Base-by-base conservation (phyloP, 2,888 invertebrate genomes). In the Dromius quadrimaculatus region DNA sequence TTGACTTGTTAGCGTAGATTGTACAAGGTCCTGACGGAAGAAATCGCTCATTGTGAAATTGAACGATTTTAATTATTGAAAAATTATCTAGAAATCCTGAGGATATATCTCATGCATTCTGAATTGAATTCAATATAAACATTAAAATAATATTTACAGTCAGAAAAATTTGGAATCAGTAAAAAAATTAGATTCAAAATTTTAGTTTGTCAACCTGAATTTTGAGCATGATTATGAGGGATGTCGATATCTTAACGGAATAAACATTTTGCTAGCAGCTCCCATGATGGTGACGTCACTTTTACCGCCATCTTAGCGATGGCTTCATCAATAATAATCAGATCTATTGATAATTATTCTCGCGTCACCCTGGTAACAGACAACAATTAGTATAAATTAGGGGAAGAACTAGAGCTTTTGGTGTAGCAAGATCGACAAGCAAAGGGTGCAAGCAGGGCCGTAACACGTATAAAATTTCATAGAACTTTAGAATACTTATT, bases 321-420 rank as follows among this genome's bases (percentile, higher is more conserved):
- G 77, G 76, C 78, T 79, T 79, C 81, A 81, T 81, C 81, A 81
- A 81, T 81, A 81, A 80, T 80, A 81, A 81, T 81, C 81, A 81
- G 78, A 81, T 81, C 80, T 80, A 81, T 81, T 80, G 81, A 79
- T 81, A 80, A 81, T 81, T 81, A 81, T 79, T 77, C 79, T 74
- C 74, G 76, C 79, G 80, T 82, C 80, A 79, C 82, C 81, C 78
- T 77, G 81, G 81, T 75, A 79, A 82, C 81, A 80, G 80, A 81
- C 82, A 81, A 82, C 81, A 81, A 82, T 82, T 82, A 81, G 81
- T 80, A 79, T 79, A 79, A 81, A 81, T 81, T 80, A 80, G 79
- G 78, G 78, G 77, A 73, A 62, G 62, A 66, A 54, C 64, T 62
- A 41, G 23, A 11, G 62, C 62, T 38, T 64, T 41, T 32, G 20